Percentiles rank a stretch among this genome's conserved stretches.
These are phyloP conservation scores for Ceyx melanurus DNA, from an alignment of 2,113 vertebrate genomes.

Conservation along the genomic window DNA sequence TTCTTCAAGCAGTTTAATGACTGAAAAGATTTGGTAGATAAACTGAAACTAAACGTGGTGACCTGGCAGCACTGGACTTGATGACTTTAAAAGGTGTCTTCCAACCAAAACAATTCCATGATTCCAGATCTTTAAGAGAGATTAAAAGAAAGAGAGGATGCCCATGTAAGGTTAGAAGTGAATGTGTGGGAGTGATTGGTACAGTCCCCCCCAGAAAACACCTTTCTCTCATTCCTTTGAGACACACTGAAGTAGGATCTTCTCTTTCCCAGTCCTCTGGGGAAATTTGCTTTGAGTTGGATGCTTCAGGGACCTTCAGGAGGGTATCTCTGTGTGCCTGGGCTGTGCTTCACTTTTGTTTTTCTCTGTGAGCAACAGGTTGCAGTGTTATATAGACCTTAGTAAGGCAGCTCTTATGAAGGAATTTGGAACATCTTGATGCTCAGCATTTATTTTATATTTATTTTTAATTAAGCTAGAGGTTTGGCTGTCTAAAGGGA, in stretches of 20 bases:
- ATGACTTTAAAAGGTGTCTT: no score
- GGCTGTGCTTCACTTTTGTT: not conserved
- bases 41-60: not conserved
- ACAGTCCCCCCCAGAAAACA: not conserved
- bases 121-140: not conserved
- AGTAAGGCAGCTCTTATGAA: not conserved
- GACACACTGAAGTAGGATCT: not conserved
- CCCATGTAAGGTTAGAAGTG: not conserved
- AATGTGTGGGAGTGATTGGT: fast-evolving
- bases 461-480: not conserved
- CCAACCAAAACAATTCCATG: no score
- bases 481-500: not conserved
- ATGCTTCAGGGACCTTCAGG: not conserved
- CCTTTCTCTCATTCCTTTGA: not conserved
- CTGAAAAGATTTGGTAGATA: not conserved
- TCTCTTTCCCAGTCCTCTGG: not conserved
- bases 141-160: not conserved
- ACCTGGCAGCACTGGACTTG: no score
- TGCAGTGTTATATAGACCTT: not conserved
- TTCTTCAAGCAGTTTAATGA: not conserved
- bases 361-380: not conserved
- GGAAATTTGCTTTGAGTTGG: not conserved
- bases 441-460: not conserved
- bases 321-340: not conserved
- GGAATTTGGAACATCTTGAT: not conserved